Conservation (phyloP, 2,888 invertebrate species). For the Xestia xanthographa region DNA sequence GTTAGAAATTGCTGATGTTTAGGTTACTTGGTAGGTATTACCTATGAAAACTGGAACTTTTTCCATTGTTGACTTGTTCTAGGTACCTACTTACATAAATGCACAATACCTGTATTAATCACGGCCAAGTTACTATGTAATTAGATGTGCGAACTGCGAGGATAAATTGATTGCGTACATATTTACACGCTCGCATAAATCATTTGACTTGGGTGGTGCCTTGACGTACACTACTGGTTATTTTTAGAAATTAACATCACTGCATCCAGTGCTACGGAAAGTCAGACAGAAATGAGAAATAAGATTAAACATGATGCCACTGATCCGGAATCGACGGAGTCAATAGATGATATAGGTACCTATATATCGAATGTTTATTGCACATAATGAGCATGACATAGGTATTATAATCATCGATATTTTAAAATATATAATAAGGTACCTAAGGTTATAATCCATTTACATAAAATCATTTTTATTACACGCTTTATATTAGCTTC, state of each 20-base stretch:
- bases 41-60: background rate
- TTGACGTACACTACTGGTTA: constrained; percentile 59
- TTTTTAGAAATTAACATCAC: constrained; percentile 77
- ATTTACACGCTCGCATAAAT: constrained; percentile 60
- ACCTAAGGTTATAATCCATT: background rate
- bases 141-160: constrained; percentile 30
- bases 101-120: constrained; percentile 25
- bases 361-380: constrained; percentile 20
- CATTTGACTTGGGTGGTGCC: constrained; percentile 60
- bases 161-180: constrained; percentile 58
- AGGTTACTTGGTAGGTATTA: background rate
- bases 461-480: too few species aligned
- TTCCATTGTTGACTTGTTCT: constrained; percentile 27
- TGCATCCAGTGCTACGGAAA: constrained; percentile 54
- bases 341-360: constrained; percentile 2
- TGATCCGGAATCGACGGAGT: constrained; percentile 25
- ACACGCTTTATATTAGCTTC: too few species aligned
- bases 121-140: constrained; percentile 22
- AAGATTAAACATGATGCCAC: constrained; percentile 38
- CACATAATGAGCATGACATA: too few species aligned
- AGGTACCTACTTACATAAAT: background rate
- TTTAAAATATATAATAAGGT: background rate
- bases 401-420: constrained; percentile 23
- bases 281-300: constrained; percentile 42
- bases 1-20: background rate